Evolutionary conservation across 2,113 vertebrate genomes (phyloP).

Genomic region (Apteryx mantelli): DNA sequence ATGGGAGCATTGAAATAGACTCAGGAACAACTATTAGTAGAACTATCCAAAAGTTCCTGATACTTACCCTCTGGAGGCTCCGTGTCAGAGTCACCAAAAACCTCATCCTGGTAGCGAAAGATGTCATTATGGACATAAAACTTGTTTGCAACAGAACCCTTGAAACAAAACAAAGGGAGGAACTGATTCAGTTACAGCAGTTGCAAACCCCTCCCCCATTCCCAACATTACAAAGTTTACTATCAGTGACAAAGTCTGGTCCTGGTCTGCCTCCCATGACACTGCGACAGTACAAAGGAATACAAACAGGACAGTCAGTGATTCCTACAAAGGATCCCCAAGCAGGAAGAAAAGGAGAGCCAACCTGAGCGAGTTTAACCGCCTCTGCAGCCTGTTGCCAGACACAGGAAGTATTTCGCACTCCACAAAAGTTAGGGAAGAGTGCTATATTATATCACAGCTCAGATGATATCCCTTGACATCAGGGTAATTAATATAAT

Average conservation of each 20-base stretch:
- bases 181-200: neutral
- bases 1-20: fast-evolving
- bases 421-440: neutral
- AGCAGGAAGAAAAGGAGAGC: neutral
- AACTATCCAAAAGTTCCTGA: neutral
- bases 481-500: neutral
- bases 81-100: slow-evolving; percentile 95
- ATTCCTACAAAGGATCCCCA: neutral
- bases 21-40: neutral
- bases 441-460: neutral
- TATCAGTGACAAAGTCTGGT: neutral
- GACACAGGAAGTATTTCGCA: neutral
- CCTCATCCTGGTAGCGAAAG: slow-evolving; percentile 97
- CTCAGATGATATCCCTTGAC: neutral
- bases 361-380: neutral
- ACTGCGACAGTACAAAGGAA: neutral
- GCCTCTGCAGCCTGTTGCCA: neutral
- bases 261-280: neutral
- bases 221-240: neutral
- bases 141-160: slow-evolving; percentile 98
- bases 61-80: slow-evolving; percentile 93
- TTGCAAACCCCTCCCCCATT: neutral
- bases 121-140: slow-evolving; percentile 99
- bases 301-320: neutral
- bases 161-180: slow-evolving; percentile 14